Evolutionary conservation across 2,797 vertebrate species (phyloP), one percentile per base, ranked within the genome.

Genomic region (Antrozous pallidus): DNA sequence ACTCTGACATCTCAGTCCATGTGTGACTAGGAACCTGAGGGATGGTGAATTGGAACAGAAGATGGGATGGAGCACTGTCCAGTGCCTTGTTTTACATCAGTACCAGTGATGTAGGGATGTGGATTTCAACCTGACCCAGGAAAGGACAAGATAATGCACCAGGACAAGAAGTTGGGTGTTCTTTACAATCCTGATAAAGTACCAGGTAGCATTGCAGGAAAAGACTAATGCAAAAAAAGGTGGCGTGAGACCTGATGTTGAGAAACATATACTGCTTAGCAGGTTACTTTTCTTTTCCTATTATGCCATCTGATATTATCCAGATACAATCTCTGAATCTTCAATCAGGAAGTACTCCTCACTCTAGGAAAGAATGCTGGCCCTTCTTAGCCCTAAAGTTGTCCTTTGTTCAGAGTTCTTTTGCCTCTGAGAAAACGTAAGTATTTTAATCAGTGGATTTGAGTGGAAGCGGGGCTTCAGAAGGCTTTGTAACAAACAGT

Each of bases 281-380:
- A 85, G 36, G 40, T 81, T 88, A 81, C 3, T 31, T 93, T 92
- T 82, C 42, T 65, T 2, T 13, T 92, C 5, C 26, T 86, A 51
- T 85, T 89, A 63, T 20, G 73, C 8, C 45, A 33, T 58, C 61
- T 16, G 36, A 16, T 92, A 81, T 92, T 38, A 78, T 84, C 6
- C 13, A 74, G 42, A 18, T 94, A 63, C 18, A 61, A 89, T 54
- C 63, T 95, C 22, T 86, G 61, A n/a, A 74, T 84, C 10, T 93
- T 94, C 87, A 89, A 54, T 87, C 80, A 84, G 54, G 40, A 97
- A n/a, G 22, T 18, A 91, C 24, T 83, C n/a, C 75, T 87, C 45
- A 80, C 36, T 67, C 33, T 81, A 49, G 61, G 73, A 84, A 81
- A 91, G 73, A 91, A 90, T 28, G 65, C 80, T 92, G 90, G 94